These are phyloP conservation scores for Lamprotornis superbus DNA, from an alignment of 2,113 vertebrate species.

Conservation along the genomic window DNA sequence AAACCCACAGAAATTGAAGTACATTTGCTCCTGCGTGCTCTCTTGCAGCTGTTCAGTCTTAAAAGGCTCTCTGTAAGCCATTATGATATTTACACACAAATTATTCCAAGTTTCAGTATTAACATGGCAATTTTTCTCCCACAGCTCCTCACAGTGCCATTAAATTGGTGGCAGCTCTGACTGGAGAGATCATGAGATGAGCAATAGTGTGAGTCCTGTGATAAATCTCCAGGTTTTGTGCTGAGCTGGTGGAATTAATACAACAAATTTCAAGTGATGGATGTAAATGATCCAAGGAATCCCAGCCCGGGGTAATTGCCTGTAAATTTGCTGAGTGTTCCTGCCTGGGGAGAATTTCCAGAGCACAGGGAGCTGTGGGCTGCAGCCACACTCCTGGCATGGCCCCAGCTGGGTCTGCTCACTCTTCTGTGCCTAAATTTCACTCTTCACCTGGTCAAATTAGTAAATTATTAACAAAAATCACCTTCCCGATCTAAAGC, in stretches of 20 bases:
- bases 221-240: neutral
- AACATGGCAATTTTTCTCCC: neutral
- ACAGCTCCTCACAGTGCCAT: neutral
- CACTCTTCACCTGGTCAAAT: neutral
- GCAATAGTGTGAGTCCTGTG: neutral
- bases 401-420: neutral
- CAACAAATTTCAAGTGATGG: neutral
- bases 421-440: neutral
- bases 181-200: neutral
- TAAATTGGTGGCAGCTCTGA: neutral
- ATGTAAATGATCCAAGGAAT: neutral
- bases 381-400: neutral
- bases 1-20: fast-evolving
- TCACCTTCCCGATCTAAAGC: fast-evolving
- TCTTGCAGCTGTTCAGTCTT: neutral
- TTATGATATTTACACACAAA: neutral
- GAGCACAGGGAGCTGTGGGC: neutral
- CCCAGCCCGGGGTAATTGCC: neutral
- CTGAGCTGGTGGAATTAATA: constrained; percentile 5
- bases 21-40: neutral
- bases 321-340: neutral
- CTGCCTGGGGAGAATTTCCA: neutral
- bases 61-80: neutral
- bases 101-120: neutral
- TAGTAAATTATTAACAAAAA: neutral